Conservation (phyloP, 2,113 vertebrate genomes). For the Dromas ardeola region DNA sequence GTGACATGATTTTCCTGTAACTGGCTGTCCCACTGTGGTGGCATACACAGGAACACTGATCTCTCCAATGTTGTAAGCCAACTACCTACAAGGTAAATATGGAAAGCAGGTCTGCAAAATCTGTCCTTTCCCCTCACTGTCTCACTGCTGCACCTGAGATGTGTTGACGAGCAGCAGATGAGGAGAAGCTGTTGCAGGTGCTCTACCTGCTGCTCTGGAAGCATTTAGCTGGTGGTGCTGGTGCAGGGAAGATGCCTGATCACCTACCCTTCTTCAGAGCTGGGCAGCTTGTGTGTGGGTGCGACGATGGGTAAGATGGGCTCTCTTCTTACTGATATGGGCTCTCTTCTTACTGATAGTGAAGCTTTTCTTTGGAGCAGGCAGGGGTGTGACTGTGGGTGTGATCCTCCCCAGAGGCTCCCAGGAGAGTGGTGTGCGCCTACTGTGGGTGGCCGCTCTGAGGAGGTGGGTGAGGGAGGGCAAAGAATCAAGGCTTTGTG, state of each 20-base stretch:
- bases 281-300: not conserved
- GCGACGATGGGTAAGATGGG: rapidly evolving
- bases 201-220: not conserved
- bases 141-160: not conserved
- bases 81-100: not conserved
- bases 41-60: too few species aligned
- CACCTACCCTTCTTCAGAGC: not conserved
- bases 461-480: not conserved
- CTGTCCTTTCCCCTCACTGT: not conserved
- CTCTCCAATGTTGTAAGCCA: not conserved
- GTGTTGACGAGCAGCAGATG: not conserved
- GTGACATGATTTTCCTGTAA: not conserved
- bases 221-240: not conserved
- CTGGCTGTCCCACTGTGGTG: not conserved
- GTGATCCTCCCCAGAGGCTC: not conserved
- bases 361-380: not conserved
- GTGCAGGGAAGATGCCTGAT: not conserved
- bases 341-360: not conserved
- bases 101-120: not conserved
- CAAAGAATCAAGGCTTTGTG: not conserved
- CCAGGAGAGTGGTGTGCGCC: not conserved
- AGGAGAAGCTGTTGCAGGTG: not conserved
- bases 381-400: not conserved
- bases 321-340: too few species aligned
- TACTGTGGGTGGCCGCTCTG: not conserved